Percentiles rank a stretch among this genome's conserved stretches.
phyloP scores from a whole-genome alignment of 1,140 invertebrate genomes.

The Lineus longissimus region DNA sequence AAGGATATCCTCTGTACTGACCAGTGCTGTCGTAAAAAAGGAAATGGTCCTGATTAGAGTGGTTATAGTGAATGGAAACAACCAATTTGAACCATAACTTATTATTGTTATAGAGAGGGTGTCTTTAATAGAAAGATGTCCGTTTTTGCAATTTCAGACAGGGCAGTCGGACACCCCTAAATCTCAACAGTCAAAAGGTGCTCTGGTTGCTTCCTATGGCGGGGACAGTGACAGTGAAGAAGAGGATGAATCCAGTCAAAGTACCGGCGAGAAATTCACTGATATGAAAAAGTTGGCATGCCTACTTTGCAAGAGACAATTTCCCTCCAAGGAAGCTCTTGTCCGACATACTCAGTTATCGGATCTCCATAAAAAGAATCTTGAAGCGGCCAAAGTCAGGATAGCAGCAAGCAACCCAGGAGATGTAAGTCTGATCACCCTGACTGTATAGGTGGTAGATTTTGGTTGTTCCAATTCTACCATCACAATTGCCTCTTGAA shows the following conservation, averaged over 20 bases:
- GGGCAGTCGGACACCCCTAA: too few species aligned
- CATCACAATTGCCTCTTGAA: too few species aligned
- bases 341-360: conserved; percentile 89
- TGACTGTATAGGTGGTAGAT: too few species aligned
- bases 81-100: too few species aligned
- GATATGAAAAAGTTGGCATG: conserved; percentile 91
- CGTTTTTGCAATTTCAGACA: too few species aligned
- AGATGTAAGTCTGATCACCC: too few species aligned
- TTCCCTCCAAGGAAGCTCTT: conserved; percentile 82
- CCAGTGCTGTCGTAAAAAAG: too few species aligned
- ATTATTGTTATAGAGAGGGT: too few species aligned
- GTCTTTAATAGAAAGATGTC: too few species aligned
- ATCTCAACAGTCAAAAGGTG: conserved; percentile 17
- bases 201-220: conserved; percentile 74
- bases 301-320: conserved; percentile 90
- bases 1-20: neutral
- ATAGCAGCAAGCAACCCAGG: neutral
- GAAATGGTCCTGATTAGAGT: too few species aligned
- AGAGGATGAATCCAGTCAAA: conserved; percentile 55
- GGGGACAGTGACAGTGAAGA: conserved; percentile 59
- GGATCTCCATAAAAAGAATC: conserved; percentile 77
- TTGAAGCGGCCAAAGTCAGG: neutral
- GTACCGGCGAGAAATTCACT: conserved; percentile 57
- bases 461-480: too few species aligned
- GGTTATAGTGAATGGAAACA: too few species aligned